Base-by-base conservation (phyloP, 1,140 invertebrate genomes). In the Danaus melanippus region DNA sequence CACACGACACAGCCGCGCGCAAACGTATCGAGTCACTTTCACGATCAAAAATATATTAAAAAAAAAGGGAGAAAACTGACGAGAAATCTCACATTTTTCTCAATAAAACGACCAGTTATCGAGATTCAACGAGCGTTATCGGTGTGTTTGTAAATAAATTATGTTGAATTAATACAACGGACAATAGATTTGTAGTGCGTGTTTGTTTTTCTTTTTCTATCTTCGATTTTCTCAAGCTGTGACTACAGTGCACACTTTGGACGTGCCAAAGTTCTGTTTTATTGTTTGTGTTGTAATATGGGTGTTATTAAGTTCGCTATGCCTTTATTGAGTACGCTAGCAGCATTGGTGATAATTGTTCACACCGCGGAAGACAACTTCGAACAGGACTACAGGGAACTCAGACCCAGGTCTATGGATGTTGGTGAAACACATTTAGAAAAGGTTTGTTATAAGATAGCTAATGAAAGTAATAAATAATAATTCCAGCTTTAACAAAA, bases 281-380 rank as follows among this genome's bases (percentile, higher is more conserved):
- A 46, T 70, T 66, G 50, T 58, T 63, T 58, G 58, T 70, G 61
- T 53, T 74, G 75, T 82, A 85, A 79, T 82, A 85, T 85, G 82
- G 79, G 79, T 78, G 68, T 69, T 56, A 71, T 51, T 65, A 66
- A 67, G 74, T 48, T 15, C 53, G 61, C 69, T 21, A 84, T 86
- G 79, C 74, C 76, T 39, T 68, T 86, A 56, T 61, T 86, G 56
- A 82, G 76, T 67, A 84, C 76, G 57, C 69, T 86, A 57, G 84
- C 84, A 54, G 84, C 81, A 48, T 62, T 86, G 68, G 80, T 84
- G 51, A 84, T 86, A 43, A 80, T 86, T 21, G 81, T 79, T 53
- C 74, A 84, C 44, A 76, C 81, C 6, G 79, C 74, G 10, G 83
- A 86, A 56, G 79, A 83, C 50, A 76, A 83, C 15, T 67, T 67